Evolutionary conservation across 2,888 invertebrate genomes (phyloP).

Genomic region (Tineola bisselliella): DNA sequence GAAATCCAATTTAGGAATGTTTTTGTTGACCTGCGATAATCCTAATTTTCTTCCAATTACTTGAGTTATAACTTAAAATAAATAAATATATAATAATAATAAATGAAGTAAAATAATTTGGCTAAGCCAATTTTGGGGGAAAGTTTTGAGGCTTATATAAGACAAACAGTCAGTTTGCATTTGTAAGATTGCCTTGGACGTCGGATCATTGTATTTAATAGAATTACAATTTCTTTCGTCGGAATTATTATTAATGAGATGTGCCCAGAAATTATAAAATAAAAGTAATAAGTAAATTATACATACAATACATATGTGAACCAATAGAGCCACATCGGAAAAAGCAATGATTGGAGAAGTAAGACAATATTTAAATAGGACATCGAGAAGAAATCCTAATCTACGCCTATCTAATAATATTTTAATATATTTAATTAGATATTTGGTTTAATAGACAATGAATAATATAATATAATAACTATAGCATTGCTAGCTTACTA

Average conservation of each 20-base stretch:
- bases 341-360: neutral
- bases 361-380: neutral
- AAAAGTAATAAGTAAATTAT: neutral
- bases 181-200: neutral
- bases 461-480: neutral
- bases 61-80: neutral
- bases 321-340: neutral
- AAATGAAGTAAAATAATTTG: neutral
- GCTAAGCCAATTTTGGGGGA: neutral
- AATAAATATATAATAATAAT: neutral
- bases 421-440: neutral
- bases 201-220: neutral
- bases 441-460: slow-evolving; percentile 5
- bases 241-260: neutral
- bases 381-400: neutral
- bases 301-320: neutral
- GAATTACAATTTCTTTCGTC: neutral
- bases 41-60: too few species aligned
- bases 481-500: neutral
- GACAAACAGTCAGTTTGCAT: neutral
- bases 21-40: too few species aligned
- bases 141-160: neutral
- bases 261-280: neutral
- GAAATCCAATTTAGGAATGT: neutral
- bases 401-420: neutral